Conservation (phyloP, 2,797 vertebrate species). For the Thamnophis elegans region DNA sequence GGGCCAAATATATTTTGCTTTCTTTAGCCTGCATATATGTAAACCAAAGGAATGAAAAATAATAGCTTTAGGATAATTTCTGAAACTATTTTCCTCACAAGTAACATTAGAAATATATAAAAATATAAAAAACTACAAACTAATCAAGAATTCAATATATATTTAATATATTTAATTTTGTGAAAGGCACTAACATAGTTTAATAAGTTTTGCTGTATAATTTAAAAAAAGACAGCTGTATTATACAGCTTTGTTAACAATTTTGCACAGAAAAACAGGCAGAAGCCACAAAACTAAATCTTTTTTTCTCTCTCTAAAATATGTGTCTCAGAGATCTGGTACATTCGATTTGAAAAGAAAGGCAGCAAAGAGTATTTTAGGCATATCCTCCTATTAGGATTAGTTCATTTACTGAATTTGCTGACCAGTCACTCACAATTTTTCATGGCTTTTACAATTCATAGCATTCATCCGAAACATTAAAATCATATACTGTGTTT, state of each 20-base stretch:
- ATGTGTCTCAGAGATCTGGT: neutral
- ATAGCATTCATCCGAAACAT: constrained; percentile 17
- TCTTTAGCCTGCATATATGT: neutral
- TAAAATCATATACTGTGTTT: constrained; percentile 12
- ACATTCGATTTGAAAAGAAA: constrained; percentile 13
- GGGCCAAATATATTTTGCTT: neutral
- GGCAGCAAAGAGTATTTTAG: neutral
- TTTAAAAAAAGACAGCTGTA: neutral
- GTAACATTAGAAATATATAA: neutral
- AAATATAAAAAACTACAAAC: neutral
- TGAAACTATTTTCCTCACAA: constrained; percentile 2
- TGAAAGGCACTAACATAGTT: neutral
- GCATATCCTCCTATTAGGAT: neutral
- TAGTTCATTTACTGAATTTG: constrained; percentile 37
- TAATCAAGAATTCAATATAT: neutral
- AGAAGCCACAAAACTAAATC: constrained; percentile 1
- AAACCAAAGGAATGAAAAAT: neutral
- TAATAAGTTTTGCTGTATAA: neutral
- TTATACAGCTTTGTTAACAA: neutral
- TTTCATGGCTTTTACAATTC: neutral
- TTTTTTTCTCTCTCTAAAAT: neutral
- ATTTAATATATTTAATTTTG: neutral
- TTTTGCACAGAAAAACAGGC: neutral
- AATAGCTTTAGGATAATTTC: neutral
- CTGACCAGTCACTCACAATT: constrained; percentile 21